Base-by-base conservation (phyloP, 2,113 vertebrate genomes). In the Lepus europaeus region DNA sequence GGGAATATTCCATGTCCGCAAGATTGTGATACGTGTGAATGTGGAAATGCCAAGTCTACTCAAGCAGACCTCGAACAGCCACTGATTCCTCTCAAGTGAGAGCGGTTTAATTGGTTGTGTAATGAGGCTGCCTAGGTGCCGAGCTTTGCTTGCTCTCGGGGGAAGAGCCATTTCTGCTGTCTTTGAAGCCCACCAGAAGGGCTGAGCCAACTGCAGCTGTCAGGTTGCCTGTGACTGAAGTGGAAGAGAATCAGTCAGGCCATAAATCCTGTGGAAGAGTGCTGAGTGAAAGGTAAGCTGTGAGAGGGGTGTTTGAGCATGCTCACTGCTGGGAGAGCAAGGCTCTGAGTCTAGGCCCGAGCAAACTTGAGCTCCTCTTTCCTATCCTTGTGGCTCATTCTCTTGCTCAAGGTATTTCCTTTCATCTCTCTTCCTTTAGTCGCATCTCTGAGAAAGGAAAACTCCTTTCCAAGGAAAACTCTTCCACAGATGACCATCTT, bases 61-160 rank as follows among this genome's bases (percentile, higher is more conserved):
- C 77, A 91, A 81, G 66, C 61, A 90, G 87, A 90, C 39, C 85
- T 95, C 73, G 51, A 93, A 92, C 22, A 85, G 68, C 93, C 81
- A 92, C 90, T 0, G 6, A 85, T 78, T 87, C 36, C 53, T 93
- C 94, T 69, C 81, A 76, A 87, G 68, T 51, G 82, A 91, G 51
- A 59, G 90, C 1, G 9, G 51, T 80, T 93, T 94, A 87, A 94
- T 85, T 81, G 76, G 68, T 79, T 96, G 88, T 73, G 86, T 87
- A 79, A 96, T 93, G 87, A 95, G 76, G 66, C 76, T 84, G 70
- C 84, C 84, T 72, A 72, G 80, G 70, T 76, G 73, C 51, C 3
- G 1, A 85, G n/a, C 9, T 19, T n/a, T 90, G 85, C 53, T 53
- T 95, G n/a, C 59, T 95, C 61, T 82, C 56, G 8, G 76, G 45